Evolutionary conservation across 1,140 invertebrate species (phyloP).

Genomic region (Rhopalosiphum maidis): DNA sequence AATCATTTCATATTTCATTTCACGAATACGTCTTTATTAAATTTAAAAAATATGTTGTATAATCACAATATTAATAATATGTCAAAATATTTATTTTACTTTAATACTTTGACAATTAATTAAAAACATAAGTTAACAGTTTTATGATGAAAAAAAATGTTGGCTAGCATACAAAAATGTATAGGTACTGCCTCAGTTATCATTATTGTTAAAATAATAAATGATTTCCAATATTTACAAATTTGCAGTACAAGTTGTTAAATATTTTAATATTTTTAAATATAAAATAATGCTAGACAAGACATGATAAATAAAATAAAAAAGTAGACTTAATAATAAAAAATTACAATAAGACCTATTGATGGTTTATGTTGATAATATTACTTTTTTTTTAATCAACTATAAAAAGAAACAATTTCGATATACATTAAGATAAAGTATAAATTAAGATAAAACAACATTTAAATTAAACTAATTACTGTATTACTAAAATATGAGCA

Average conservation of each 20-base stretch:
- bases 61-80: background rate
- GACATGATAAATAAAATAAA: background rate
- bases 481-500: background rate
- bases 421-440: background rate
- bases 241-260: constrained; percentile 9
- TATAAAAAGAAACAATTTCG: background rate
- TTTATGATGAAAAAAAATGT: background rate
- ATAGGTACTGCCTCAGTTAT: background rate
- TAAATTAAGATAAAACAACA: background rate
- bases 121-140: constrained; percentile 15
- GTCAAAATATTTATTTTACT: constrained; percentile 40
- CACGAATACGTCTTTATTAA: background rate
- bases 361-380: background rate
- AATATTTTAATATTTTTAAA: background rate
- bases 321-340: background rate
- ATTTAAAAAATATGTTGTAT: constrained; percentile 17
- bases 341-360: background rate
- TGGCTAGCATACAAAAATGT: background rate
- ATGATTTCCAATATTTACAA: constrained; percentile 40
- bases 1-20: background rate
- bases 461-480: background rate
- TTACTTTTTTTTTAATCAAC: background rate
- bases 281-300: constrained; percentile 13
- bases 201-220: background rate
- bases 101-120: background rate